Percentiles rank a stretch among this genome's conserved stretches.
Conservation (phyloP, 2,113 vertebrate genomes). For the Dromaius novaehollandiae region DNA sequence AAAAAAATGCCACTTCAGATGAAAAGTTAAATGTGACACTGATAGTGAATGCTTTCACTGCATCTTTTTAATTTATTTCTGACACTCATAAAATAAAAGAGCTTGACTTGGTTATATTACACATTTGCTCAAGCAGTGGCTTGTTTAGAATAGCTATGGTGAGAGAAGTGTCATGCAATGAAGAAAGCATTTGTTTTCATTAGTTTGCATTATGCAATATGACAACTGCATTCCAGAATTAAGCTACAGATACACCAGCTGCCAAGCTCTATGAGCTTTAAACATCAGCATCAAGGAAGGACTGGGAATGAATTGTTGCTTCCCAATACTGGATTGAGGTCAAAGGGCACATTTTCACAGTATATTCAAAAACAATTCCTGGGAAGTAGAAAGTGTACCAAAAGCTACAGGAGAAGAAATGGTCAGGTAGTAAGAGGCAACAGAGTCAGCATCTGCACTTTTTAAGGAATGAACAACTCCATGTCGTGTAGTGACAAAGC, state of each 20-base stretch:
- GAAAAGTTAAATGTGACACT: neutral
- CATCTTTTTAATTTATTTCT: neutral
- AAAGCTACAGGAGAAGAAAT: neutral
- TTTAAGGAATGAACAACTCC: neutral
- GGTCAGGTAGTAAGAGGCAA: neutral
- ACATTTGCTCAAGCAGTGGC: neutral
- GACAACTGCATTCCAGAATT: neutral
- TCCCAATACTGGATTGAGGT: neutral
- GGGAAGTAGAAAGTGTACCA: neutral
- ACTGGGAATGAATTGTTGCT: neutral
- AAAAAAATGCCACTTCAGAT: constrained; percentile 1
- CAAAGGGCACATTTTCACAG: neutral
- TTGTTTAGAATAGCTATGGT: neutral
- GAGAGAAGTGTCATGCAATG: neutral
- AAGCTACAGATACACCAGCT: neutral
- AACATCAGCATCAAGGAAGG: neutral
- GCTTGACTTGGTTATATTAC: neutral
- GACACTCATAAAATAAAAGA: neutral
- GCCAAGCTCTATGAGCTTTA: neutral
- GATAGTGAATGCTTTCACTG: neutral
- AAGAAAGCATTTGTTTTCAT: constrained; percentile 9
- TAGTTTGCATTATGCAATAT: neutral
- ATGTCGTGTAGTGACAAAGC: neutral
- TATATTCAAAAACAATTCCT: neutral
- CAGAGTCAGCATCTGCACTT: neutral